Evolutionary conservation across 2,888 invertebrate genomes (phyloP), one percentile per base, ranked within the genome.

Genomic region (Pristionchus arcanus): DNA sequence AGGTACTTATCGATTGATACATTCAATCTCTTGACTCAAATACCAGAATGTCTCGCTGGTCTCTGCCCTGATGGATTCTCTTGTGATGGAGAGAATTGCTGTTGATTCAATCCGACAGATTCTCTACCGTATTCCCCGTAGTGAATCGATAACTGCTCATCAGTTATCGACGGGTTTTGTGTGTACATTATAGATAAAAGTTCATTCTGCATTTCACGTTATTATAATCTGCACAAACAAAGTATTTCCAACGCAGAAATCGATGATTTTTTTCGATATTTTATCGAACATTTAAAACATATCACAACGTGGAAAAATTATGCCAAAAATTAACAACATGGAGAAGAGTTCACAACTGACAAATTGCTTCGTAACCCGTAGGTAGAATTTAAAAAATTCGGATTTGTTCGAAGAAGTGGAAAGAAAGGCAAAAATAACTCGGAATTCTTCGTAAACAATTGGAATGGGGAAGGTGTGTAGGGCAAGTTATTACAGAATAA

Each of bases 1-100:
- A 77, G 77, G 77, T 77, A 77, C 5, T 19, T 25, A 68, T 68
- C 66, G 15, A 66, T 7, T 66, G n/a, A n/a, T 0, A 25, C 7
- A 83, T 34, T 49, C 28, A 83, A 49, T 53, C 25, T 2, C n/a
- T n/a, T 42, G n/a, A 53, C 11, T 11, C 15, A 49, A 53, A 28
- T 84, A 55, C 0, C 66, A 86, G 86, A 19, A 21, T 86, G 86
- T 25, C 37, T 86, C 0, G 37, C 9, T 31, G 86, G 86, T 86
- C 63, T 86, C 16, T 86, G 86, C 42, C 86, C 86, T n/a, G 16
- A 19, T 5, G 86, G 86, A 37, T 86, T 34, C 66, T 37, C 66
- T 21, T 86, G 86, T n/a, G 86, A 86, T 31, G 86, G 86, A 2
- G 66, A 37, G 37, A 63, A 66, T 42, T 86, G 86, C 86, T 86